Evolutionary conservation across 1,140 invertebrate genomes (phyloP).

Genomic region (Cylas formicarius): DNA sequence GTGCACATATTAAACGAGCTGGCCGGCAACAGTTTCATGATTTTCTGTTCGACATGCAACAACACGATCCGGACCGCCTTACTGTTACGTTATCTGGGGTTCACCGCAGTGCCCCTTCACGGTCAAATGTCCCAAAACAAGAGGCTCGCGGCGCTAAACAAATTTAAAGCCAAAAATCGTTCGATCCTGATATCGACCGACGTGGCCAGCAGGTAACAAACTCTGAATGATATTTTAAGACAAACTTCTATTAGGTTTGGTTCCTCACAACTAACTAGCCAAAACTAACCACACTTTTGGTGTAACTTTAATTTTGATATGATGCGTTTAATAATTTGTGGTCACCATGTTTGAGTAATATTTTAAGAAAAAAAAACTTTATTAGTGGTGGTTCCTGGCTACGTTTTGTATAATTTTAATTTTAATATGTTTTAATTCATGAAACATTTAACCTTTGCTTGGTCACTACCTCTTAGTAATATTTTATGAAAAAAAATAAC

Average conservation of each 20-base stretch:
- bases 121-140: slow-evolving; percentile 97
- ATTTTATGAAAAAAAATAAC: not conserved
- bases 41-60: slow-evolving; percentile 93
- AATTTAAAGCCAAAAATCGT: slow-evolving; percentile 84
- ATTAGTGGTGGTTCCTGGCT: too few species aligned
- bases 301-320: not conserved
- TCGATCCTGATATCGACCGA: slow-evolving; percentile 94
- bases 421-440: slow-evolving; percentile 3
- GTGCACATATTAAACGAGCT: slow-evolving; percentile 95
- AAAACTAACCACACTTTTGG: not conserved
- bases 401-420: slow-evolving; percentile 3
- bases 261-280: not conserved
- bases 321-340: not conserved
- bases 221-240: not conserved
- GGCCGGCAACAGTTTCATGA: slow-evolving; percentile 93
- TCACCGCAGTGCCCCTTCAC: slow-evolving; percentile 90
- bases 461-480: slow-evolving; percentile 27
- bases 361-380: too few species aligned
- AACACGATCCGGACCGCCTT: slow-evolving; percentile 83
- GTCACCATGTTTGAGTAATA: not conserved
- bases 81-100: slow-evolving; percentile 78
- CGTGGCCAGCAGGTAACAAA: slow-evolving; percentile 82
- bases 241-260: too few species aligned
- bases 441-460: slow-evolving; percentile 18
- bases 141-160: slow-evolving; percentile 81